Percentiles rank a stretch among this genome's conserved stretches.
These are phyloP conservation scores for Nibea albiflora DNA, from an alignment of 2,113 vertebrate species.

Conservation along the genomic window DNA sequence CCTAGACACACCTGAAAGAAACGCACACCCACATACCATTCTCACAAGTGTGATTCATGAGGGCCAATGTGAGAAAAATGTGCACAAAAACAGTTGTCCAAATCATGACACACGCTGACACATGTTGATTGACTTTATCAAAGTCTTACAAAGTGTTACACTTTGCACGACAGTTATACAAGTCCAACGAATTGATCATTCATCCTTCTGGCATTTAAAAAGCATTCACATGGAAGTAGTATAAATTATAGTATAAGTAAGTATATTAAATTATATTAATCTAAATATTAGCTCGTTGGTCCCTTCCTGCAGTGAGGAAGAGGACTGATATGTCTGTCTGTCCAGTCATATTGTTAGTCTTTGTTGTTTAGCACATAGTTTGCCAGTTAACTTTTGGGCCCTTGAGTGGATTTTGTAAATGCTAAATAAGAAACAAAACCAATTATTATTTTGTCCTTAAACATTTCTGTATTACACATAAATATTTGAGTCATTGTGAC, in stretches of 20 bases:
- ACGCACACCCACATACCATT: constrained; percentile 27
- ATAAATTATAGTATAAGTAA: no score
- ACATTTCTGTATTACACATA: neutral
- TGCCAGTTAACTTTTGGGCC: neutral
- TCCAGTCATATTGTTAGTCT: no score
- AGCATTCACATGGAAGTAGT: no score
- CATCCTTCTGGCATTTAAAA: neutral
- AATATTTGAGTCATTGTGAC: neutral
- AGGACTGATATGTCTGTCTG: no score
- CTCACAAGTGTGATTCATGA: constrained; percentile 10
- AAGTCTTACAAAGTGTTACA: neutral
- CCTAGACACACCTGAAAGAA: neutral
- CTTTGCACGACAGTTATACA: neutral
- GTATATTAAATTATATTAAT: no score
- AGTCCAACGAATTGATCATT: neutral
- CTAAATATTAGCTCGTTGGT: no score
- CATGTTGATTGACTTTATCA: neutral
- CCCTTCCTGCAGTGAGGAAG: no score
- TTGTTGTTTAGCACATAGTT: neutral
- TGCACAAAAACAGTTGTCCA: neutral
- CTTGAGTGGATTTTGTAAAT: neutral
- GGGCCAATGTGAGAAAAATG: constrained; percentile 16
- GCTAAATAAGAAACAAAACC: neutral
- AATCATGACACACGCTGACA: constrained; percentile 9
- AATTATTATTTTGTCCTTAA: neutral